Evolutionary conservation across 2,113 vertebrate species (phyloP).

Genomic region (Columba livia): DNA sequence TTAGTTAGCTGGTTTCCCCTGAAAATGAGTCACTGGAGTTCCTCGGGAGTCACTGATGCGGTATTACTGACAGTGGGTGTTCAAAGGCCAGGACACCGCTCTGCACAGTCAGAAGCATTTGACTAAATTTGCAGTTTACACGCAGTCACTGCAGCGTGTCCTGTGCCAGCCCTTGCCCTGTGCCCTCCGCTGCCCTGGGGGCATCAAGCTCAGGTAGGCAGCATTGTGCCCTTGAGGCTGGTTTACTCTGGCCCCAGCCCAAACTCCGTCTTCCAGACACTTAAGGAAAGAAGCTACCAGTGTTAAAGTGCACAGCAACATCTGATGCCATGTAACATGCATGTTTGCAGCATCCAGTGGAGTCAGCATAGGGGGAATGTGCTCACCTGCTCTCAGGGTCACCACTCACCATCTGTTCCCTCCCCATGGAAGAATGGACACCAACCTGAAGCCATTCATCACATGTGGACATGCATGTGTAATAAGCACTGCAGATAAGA

Average conservation of each 20-base stretch:
- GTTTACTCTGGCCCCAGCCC: background rate
- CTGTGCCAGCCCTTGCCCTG: rapidly evolving
- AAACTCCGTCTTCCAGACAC: background rate
- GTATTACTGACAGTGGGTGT: background rate
- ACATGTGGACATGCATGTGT: background rate
- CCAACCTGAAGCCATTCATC: background rate
- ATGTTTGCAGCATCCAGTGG: background rate
- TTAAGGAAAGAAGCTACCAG: background rate
- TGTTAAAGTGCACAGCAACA: background rate
- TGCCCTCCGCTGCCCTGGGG: rapidly evolving
- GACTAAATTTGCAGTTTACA: background rate
- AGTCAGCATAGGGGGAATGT: background rate
- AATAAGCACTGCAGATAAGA: background rate
- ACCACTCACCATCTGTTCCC: background rate
- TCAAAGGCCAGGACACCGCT: background rate
- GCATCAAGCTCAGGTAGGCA: background rate
- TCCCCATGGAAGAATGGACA: rapidly evolving
- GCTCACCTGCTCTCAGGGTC: background rate
- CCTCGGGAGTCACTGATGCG: background rate
- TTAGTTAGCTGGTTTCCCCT: background rate
- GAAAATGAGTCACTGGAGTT: conserved; percentile 15
- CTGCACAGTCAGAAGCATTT: background rate
- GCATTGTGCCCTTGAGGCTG: rapidly evolving
- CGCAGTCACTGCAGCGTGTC: rapidly evolving
- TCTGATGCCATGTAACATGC: background rate